Base-by-base conservation (phyloP, 1,140 invertebrate species). In the Chelonus insularis region DNA sequence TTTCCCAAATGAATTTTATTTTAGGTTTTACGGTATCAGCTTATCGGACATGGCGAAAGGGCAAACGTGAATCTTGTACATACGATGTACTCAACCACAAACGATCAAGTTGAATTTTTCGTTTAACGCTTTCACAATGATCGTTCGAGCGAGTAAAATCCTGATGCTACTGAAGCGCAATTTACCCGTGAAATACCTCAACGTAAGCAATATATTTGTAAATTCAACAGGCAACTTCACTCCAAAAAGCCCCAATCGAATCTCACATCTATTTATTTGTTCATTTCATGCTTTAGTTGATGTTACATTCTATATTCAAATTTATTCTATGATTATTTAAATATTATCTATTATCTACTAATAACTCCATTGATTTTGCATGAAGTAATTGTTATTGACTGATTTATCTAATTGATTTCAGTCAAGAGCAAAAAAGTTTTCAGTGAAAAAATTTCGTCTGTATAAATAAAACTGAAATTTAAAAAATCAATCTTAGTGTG, bases 61-160 rank as follows among this genome's bases (percentile, higher is more conserved):
- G 29, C 43, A 59, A 50, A 11, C 23, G 25, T 23, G 18, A 12
- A 18, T 47, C 25, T 23, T 9, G 6, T 43, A 18, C 16, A 43
- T 43, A 43, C 3, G 41, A 18, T 36, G 12, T 29, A 45, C 20
- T 50, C 29, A 59, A 37, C 47, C 16, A 21, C 11, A 18, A 37
- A 50, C 25, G 45, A 59, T 25, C 25, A 21, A 14, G 25, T 29
- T 50, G 57, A 37, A 59, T 50, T 59, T 50, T 59, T 59, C 57
- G 45, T 48, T 59, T 59, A 48, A 59, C 57, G 45, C 57, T 59
- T 59, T 59, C 57, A 59, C 29, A 14, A 48, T 59, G 43, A 50
- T 23, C 45, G 29, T 50, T 59, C 45, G 57, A 50, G 25, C 47
- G 57, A 50, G 50, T 59, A 59, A 59, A 59, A 50, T 59, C 21